Percentiles rank a stretch among this genome's conserved stretches.
phyloP scores from a whole-genome alignment of 2,113 vertebrate species.

The Amia ocellicauda region DNA sequence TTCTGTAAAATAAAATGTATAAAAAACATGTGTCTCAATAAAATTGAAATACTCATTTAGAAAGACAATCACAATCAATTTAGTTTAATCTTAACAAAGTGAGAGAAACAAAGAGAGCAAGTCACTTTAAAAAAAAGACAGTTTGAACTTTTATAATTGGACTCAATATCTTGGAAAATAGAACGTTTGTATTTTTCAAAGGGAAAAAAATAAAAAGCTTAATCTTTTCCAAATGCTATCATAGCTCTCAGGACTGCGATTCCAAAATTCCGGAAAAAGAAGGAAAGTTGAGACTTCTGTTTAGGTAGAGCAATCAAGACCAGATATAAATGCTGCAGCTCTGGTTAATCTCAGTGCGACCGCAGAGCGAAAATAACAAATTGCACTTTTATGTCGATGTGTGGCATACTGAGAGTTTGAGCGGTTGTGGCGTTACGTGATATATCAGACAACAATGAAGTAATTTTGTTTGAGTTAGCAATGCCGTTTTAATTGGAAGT shows the following conservation, averaged over 20 bases:
- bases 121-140: no score
- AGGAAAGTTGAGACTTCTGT: constrained; percentile 16
- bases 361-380: background rate
- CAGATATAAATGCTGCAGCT: background rate
- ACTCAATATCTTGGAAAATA: no score
- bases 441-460: background rate
- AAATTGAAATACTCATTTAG: no score
- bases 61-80: no score
- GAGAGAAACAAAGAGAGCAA: no score
- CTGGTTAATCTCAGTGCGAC: constrained; percentile 15
- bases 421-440: background rate
- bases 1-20: no score
- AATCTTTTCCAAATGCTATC: constrained; percentile 22
- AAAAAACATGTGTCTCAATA: no score
- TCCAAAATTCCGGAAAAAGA: background rate
- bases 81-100: no score
- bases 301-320: constrained; percentile 18
- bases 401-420: background rate
- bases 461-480: constrained; percentile 7
- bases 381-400: background rate
- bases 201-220: background rate
- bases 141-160: no score
- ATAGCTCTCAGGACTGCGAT: background rate
- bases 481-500: background rate
- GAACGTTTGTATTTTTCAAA: no score